phyloP scores from a whole-genome alignment of 2,888 invertebrate genomes.

The Lasius fuliginosus region DNA sequence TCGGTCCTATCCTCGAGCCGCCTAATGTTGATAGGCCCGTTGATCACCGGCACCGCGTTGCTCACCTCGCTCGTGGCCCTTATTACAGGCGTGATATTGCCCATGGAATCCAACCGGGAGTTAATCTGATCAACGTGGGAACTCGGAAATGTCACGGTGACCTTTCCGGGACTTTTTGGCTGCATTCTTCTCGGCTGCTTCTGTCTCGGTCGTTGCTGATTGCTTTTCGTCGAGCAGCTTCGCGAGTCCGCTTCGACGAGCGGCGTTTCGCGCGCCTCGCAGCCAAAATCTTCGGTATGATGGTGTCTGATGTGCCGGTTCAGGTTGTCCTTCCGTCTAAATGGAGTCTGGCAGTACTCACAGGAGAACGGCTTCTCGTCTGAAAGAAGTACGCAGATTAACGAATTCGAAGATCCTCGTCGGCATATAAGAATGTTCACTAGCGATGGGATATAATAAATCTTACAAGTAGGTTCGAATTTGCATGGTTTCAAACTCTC shows the following conservation, averaged over 20 bases:
- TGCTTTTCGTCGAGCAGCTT: conserved; percentile 50
- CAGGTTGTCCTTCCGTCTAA: conserved; percentile 93
- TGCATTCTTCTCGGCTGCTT: conserved; percentile 66
- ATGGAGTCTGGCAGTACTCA: conserved; percentile 90
- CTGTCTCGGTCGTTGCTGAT: conserved; percentile 68
- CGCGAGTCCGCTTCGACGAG: conserved; percentile 7
- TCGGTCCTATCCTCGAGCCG: conserved; percentile 73
- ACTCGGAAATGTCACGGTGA: conserved; percentile 66
- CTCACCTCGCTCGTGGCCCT: conserved; percentile 81
- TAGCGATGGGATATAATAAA: too few species aligned
- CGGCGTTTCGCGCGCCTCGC: conserved; percentile 44
- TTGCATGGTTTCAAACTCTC: too few species aligned
- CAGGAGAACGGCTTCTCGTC: conserved; percentile 91
- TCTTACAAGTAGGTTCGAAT: too few species aligned
- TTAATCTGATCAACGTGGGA: conserved; percentile 78
- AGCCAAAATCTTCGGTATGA: conserved; percentile 87
- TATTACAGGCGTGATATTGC: conserved; percentile 82
- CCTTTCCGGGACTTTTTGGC: conserved; percentile 67
- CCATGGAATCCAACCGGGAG: conserved; percentile 80
- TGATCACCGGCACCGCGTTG: conserved; percentile 86
- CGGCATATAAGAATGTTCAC: not conserved
- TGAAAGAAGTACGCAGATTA: conserved; percentile 81
- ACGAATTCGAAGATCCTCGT: not conserved
- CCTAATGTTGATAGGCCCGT: conserved; percentile 86
- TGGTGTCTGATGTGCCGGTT: conserved; percentile 92